Percentiles rank a stretch among this genome's conserved stretches.
These are phyloP conservation scores for Biston betularia DNA, from an alignment of 2,888 invertebrate species.

Conservation along the genomic window DNA sequence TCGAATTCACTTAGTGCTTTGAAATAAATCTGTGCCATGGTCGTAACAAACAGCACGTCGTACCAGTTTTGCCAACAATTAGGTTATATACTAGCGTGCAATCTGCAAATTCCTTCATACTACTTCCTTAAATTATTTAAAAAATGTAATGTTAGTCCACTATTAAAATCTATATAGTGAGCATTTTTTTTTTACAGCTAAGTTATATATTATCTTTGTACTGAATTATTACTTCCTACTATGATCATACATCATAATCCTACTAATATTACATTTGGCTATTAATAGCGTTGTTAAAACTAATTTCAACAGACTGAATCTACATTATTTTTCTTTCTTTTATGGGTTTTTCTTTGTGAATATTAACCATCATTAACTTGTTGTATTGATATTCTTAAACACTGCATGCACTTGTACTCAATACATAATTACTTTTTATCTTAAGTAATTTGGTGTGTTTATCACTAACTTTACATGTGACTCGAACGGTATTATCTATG, in stretches of 20 bases:
- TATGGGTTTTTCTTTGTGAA: too few species aligned
- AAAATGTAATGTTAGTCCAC: conserved; percentile 8
- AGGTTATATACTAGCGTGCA: conserved; percentile 50
- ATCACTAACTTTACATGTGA: conserved; percentile 26
- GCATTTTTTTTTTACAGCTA: too few species aligned
- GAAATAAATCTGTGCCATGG: conserved; percentile 49
- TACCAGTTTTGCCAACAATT: conserved; percentile 38
- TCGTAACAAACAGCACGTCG: conserved; percentile 43
- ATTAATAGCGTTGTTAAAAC: too few species aligned
- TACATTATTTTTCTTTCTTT: too few species aligned
- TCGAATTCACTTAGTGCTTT: conserved; percentile 19
- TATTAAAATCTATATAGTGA: too few species aligned
- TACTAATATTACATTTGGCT: too few species aligned
- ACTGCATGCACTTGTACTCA: conserved; percentile 30
- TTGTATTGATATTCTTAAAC: too few species aligned
- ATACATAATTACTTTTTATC: conserved; percentile 38
- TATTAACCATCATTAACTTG: too few species aligned
- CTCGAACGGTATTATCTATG: conserved; percentile 11
- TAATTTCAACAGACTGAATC: too few species aligned
- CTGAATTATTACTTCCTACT: too few species aligned
- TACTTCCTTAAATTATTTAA: conserved; percentile 25
- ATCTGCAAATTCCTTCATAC: conserved; percentile 41
- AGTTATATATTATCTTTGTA: too few species aligned
- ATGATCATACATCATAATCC: too few species aligned
- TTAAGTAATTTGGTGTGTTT: conserved; percentile 13